Evolutionary conservation across 2,888 invertebrate genomes (phyloP).

Genomic region (Bruchidius siliquastri): DNA sequence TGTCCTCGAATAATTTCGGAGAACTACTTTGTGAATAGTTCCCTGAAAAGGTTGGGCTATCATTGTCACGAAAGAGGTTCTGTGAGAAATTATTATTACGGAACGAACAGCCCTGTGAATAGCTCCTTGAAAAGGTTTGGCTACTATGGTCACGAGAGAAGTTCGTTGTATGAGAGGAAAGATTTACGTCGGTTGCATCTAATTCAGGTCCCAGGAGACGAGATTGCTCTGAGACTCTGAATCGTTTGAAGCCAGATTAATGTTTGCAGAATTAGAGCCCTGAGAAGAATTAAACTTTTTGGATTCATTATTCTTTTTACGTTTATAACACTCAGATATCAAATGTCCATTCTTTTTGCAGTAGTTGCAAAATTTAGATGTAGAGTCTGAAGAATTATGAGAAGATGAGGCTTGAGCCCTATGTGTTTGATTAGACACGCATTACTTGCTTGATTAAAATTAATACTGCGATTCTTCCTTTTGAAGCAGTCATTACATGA

Average conservation of each 20-base stretch:
- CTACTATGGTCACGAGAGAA: too few species aligned
- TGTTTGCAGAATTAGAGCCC: slow-evolving; percentile 2
- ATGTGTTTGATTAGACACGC: too few species aligned
- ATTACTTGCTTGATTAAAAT: too few species aligned
- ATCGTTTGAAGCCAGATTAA: slow-evolving; percentile 9
- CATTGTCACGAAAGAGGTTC: neutral
- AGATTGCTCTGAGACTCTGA: slow-evolving; percentile 6
- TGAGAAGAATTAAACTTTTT: too few species aligned
- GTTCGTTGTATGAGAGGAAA: too few species aligned
- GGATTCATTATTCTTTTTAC: slow-evolving; percentile 17
- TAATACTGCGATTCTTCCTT: too few species aligned
- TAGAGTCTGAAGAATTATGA: neutral
- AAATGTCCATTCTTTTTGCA: slow-evolving; percentile 21
- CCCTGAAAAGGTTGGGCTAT: neutral
- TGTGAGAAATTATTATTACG: neutral
- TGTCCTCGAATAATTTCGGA: neutral
- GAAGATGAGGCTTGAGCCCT: neutral
- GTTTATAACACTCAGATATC: slow-evolving; percentile 20
- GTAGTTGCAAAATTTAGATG: slow-evolving; percentile 15
- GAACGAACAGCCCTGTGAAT: too few species aligned
- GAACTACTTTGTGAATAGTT: neutral
- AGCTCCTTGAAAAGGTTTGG: too few species aligned
- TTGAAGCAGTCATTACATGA: too few species aligned
- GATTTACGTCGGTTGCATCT: too few species aligned
- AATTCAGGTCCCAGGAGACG: neutral